Evolutionary conservation across 2,113 vertebrate genomes (phyloP), one percentile per base, ranked within the genome.

Genomic region (Rattus rattus): DNA sequence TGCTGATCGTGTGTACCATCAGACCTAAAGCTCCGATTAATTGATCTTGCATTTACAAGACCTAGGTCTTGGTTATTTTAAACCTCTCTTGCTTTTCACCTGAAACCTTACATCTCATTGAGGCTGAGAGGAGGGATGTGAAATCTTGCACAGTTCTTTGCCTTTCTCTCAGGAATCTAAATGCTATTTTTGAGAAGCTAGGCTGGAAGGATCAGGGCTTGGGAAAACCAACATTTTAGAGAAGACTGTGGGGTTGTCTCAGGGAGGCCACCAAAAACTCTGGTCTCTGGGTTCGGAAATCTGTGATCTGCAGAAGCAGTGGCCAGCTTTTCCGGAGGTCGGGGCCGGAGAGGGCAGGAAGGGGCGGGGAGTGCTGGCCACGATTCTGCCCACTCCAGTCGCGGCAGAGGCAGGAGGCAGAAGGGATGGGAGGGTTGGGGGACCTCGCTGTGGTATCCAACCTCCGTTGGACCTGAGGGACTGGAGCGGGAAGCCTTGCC

Each of bases 321-420:
- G 1, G 2, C 26, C 12, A 4, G 96, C 73, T 73, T 49, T 86
- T 49, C 12, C 63, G 4, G 81, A 43, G 77, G 47, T 85, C 43
- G 1, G 2, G 52, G 43, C n/a, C 0, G 14, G 56, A 47, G 54
- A 3, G 1, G 14, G 54, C 12, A n/a, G 54, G 2, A n/a, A 65
- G 85, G 43, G 67, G 88, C 72, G 5, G 77, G 19, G 76, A 13
- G 77, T 6, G 63, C 61, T 0, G 22, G 49, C n/a, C 20, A 0
- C 39, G 84, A 43, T 54, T 3, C 1, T 49, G 24, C n/a, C 17
- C 20, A 28, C 33, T 26, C 36, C 14, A 11, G 83, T 47, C 5
- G 7, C 43, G 1, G 77, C 33, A 8, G n/a, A 28, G 19, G 6
- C 9, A 6, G 9, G 14, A 72, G 47, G 36, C 54, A n/a, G 56